These are phyloP conservation scores for Isichthys henryi DNA, from an alignment of 2,113 vertebrate species.

Conservation along the genomic window DNA sequence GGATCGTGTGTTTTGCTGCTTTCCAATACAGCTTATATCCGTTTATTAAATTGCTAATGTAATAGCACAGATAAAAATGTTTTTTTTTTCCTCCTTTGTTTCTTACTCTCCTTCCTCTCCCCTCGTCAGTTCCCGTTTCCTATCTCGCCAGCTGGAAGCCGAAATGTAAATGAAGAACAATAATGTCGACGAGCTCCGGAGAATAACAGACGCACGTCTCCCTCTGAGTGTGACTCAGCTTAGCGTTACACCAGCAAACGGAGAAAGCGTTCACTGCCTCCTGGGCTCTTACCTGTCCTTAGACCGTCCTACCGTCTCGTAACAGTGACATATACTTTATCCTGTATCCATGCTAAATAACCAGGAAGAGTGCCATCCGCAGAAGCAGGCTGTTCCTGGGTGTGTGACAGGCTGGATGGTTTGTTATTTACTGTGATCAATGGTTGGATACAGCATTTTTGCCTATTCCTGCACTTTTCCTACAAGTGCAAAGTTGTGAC, in stretches of 20 bases:
- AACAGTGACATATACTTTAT: neutral
- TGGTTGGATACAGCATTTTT: neutral
- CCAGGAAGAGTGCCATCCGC: neutral
- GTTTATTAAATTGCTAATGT: constrained; percentile 6
- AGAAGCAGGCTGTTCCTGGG: neutral
- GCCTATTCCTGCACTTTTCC: neutral
- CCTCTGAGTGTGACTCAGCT: neutral
- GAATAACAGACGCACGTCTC: neutral
- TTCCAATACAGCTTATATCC: neutral
- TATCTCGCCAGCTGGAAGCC: constrained; percentile 5
- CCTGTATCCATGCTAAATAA: neutral
- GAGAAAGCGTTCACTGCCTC: neutral
- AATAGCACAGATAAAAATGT: neutral
- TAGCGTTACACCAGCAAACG: neutral
- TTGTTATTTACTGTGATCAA: neutral
- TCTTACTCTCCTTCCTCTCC: neutral
- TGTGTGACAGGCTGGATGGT: neutral
- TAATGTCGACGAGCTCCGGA: neutral
- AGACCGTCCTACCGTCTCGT: neutral
- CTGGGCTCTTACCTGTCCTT: neutral
- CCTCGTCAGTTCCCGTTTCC: neutral
- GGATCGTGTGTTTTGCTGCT: neutral
- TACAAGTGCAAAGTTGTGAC: neutral
- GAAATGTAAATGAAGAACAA: constrained; percentile 3
- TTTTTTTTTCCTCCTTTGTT: neutral